phyloP scores from a whole-genome alignment of 2,797 vertebrate genomes.

The Hoplostethus atlanticus region DNA sequence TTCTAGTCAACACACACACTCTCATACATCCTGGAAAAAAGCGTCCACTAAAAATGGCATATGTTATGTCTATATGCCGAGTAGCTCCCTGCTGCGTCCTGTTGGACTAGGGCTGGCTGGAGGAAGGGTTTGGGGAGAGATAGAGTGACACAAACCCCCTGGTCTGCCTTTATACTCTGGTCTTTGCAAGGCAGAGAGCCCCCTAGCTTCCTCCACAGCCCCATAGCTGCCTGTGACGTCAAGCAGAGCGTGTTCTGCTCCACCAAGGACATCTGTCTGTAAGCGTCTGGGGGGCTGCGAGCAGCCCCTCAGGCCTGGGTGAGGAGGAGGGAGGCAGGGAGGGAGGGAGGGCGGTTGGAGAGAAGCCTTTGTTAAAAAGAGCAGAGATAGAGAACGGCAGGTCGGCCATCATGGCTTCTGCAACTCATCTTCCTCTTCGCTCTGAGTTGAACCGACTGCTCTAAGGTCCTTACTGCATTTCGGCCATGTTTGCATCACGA shows the following conservation, averaged over 20 bases:
- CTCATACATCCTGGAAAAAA: not conserved
- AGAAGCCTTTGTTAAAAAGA: conserved; percentile 82
- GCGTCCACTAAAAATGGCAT: conserved; percentile 50
- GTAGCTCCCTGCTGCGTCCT: conserved; percentile 55
- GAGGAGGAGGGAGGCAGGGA: conserved; percentile 32
- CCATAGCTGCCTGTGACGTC: conserved; percentile 78
- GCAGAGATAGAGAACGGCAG: conserved; percentile 79
- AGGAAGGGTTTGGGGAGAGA: conserved; percentile 28
- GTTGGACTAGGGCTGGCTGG: conserved; percentile 46
- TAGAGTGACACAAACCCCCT: conserved; percentile 48
- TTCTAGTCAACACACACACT: too few species aligned
- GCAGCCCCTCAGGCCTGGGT: conserved; percentile 70
- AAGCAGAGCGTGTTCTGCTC: conserved; percentile 81
- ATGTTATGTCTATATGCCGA: conserved; percentile 58
- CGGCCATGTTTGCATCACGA: conserved; percentile 75
- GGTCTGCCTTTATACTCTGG: conserved; percentile 63
- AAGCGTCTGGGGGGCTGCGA: conserved; percentile 80
- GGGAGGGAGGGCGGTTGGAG: conserved; percentile 34
- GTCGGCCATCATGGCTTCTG: conserved; percentile 75
- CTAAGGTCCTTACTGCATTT: conserved; percentile 59
- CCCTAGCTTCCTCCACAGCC: conserved; percentile 72
- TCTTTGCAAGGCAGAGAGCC: conserved; percentile 71
- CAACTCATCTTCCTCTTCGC: conserved; percentile 56
- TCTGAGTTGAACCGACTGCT: conserved; percentile 51
- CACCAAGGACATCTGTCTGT: conserved; percentile 88